phyloP scores from a whole-genome alignment of 2,888 invertebrate genomes.

The Nephrotoma appendiculata region DNA sequence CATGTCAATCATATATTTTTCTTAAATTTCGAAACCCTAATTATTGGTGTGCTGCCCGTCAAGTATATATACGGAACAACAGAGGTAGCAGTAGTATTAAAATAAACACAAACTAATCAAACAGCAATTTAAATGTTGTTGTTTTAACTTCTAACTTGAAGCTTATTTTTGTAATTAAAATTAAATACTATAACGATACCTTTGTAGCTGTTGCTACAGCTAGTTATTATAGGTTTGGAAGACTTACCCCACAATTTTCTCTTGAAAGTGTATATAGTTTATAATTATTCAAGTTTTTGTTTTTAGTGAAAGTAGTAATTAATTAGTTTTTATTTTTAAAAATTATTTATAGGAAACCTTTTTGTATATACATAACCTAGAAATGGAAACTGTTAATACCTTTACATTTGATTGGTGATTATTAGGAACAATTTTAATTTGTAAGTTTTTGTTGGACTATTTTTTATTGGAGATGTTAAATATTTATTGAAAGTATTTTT shows the following conservation, averaged over 20 bases:
- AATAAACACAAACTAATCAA: background rate
- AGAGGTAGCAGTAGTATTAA: background rate
- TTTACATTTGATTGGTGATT: too few relatives aligned
- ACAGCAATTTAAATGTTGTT: background rate
- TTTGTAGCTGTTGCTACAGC: background rate
- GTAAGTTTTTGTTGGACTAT: too few relatives aligned
- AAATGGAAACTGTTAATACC: too few relatives aligned
- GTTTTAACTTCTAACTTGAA: background rate
- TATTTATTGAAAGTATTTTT: too few relatives aligned
- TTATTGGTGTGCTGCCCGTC: background rate
- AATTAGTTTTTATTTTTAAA: background rate
- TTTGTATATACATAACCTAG: too few relatives aligned
- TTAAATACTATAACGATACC: background rate
- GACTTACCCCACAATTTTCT: background rate
- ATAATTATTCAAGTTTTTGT: background rate
- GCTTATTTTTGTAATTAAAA: background rate
- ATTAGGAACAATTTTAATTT: too few relatives aligned
- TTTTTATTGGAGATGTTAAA: too few relatives aligned
- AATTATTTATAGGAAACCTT: too few relatives aligned
- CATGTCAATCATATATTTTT: background rate
- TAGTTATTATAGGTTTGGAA: background rate
- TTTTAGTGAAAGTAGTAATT: background rate
- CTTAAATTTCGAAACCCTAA: background rate
- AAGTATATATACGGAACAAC: background rate
- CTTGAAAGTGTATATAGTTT: background rate